These are phyloP conservation scores for Colostygia pectinataria DNA, from an alignment of 2,888 invertebrate species.

Conservation along the genomic window DNA sequence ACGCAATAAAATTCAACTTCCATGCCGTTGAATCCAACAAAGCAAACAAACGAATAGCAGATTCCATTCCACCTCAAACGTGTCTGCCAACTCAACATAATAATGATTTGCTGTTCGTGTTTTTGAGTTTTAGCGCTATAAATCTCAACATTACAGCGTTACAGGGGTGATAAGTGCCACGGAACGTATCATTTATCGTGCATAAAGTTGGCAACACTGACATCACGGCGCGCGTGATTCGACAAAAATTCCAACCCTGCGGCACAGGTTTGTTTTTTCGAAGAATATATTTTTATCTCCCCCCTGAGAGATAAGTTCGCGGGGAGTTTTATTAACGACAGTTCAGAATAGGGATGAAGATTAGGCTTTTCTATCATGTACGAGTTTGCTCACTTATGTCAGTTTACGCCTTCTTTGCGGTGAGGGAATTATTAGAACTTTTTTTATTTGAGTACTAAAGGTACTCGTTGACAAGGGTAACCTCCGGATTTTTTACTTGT, in stretches of 20 bases:
- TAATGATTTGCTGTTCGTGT: slow-evolving; percentile 34
- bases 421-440: slow-evolving; percentile 23
- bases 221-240: slow-evolving; percentile 43
- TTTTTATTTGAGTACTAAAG: neutral
- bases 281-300: slow-evolving; percentile 65
- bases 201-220: slow-evolving; percentile 36
- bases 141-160: slow-evolving; percentile 35
- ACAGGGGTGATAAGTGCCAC: slow-evolving; percentile 35
- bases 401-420: slow-evolving; percentile 44
- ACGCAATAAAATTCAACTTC: slow-evolving; percentile 2
- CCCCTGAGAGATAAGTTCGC: slow-evolving; percentile 64
- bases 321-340: slow-evolving; percentile 74
- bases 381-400: slow-evolving; percentile 57
- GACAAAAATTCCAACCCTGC: slow-evolving; percentile 42
- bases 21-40: slow-evolving; percentile 2
- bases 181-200: slow-evolving; percentile 34
- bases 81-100: slow-evolving; percentile 24
- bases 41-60: slow-evolving; percentile 15
- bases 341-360: slow-evolving; percentile 60
- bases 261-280: slow-evolving; percentile 28
- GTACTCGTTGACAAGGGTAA: neutral
- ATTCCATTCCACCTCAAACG: slow-evolving; percentile 21
- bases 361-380: slow-evolving; percentile 61
- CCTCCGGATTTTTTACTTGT: neutral
- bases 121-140: slow-evolving; percentile 34